Conservation (phyloP, 1,140 invertebrate species). For the Rhagoletis zephyria region DNA sequence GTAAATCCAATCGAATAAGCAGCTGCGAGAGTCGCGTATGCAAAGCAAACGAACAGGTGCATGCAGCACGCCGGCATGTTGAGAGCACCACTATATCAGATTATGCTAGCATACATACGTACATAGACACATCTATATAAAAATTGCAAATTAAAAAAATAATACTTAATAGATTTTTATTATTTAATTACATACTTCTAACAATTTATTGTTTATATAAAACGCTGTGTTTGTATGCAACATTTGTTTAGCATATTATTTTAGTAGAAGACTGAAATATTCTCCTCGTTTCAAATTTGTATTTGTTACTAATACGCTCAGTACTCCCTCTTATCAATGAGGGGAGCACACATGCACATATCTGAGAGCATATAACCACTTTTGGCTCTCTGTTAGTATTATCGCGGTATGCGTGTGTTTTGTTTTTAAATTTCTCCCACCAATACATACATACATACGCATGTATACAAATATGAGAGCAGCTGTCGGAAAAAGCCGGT, state of each 20-base stretch:
- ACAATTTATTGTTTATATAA: no score
- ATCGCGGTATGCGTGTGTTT: background rate
- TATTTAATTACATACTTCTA: no score
- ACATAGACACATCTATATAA: background rate
- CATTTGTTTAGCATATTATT: no score
- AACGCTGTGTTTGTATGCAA: no score
- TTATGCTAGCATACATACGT: background rate
- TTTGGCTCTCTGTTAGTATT: background rate
- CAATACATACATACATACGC: background rate
- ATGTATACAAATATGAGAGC: background rate
- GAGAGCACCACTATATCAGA: background rate
- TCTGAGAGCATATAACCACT: no score
- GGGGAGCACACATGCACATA: background rate
- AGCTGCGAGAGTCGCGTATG: constrained; percentile 48
- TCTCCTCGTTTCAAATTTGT: no score
- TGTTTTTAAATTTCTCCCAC: constrained; percentile 19
- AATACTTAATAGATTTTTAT: no score
- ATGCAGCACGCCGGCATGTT: background rate
- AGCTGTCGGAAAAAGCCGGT: background rate
- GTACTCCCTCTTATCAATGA: background rate
- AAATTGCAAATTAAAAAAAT: no score
- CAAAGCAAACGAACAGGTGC: constrained; percentile 27
- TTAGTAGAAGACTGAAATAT: no score
- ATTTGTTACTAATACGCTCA: background rate
- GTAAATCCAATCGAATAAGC: constrained; percentile 42